phyloP scores from a whole-genome alignment of 2,113 vertebrate genomes.

The Cryptotis parvus region DNA sequence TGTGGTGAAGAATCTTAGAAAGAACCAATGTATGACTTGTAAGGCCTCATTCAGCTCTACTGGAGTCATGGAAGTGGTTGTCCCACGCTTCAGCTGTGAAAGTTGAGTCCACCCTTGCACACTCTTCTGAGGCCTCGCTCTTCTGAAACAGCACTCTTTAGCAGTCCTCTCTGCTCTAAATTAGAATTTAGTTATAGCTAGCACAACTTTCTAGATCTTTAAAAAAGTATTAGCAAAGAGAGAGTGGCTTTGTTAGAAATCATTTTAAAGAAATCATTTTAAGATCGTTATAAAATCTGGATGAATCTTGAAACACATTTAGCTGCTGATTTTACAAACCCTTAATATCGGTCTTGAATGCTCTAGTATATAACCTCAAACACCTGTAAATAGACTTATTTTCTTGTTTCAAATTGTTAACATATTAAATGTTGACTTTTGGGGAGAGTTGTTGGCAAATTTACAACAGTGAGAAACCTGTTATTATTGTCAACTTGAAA shows the following conservation, averaged over 20 bases:
- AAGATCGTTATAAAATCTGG: constrained; percentile 73
- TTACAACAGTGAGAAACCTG: constrained; percentile 69
- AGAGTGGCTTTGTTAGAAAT: constrained; percentile 76
- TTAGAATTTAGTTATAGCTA: constrained; percentile 67
- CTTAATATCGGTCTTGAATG: constrained; percentile 73
- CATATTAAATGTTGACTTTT: constrained; percentile 82
- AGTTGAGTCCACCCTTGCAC: constrained; percentile 33
- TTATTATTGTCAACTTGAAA: constrained; percentile 78
- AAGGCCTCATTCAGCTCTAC: not conserved
- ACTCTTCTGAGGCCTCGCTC: constrained; percentile 62
- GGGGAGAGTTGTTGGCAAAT: constrained; percentile 79
- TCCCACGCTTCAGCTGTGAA: constrained; percentile 18
- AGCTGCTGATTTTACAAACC: constrained; percentile 80
- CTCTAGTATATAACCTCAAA: constrained; percentile 87
- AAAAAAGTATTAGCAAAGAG: constrained; percentile 68
- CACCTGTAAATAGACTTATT: constrained; percentile 91
- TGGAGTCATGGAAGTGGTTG: not conserved
- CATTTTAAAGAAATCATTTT: constrained; percentile 74
- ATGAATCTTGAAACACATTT: constrained; percentile 83
- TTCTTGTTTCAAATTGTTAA: constrained; percentile 85
- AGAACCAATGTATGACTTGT: not conserved
- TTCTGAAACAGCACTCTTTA: constrained; percentile 62
- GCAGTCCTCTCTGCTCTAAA: constrained; percentile 72
- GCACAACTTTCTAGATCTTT: constrained; percentile 68
- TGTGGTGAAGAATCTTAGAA: not conserved